Evolutionary conservation across 1,140 invertebrate species (phyloP), one percentile per base, ranked within the genome.

Genomic region (Caenorhabditis latens): DNA sequence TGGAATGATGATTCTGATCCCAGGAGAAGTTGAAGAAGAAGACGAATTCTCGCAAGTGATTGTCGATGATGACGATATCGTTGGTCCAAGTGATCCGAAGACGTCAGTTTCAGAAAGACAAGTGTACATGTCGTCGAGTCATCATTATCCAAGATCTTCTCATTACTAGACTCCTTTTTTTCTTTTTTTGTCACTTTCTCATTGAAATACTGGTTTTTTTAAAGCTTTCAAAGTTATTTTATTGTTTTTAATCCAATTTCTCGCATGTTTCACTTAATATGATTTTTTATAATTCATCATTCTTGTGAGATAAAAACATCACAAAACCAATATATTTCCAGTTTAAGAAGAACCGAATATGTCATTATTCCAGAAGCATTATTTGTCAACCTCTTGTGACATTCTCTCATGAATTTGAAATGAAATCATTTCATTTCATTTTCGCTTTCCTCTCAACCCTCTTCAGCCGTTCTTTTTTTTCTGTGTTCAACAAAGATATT

Each of bases 1-100:
- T 50, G 71, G n/a, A 50, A 79, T 79, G 71, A 50, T 50, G 43
- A 50, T 79, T 50, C 46, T 79, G 46, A 79, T 79, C 46, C 71
- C 71, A 11, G 71, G 11, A 79, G 46, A 4, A 48, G 71, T 7
- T 13, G 71, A 50, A 24, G 71, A 79, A n/a, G 65, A 71, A 2
- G 65, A 71, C 14, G 65, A 21, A 71, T 71, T 46, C 42, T 8
- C 40, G 19, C n/a, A 32, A 19, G 65, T 71, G 2, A 32, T 71
- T 46, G 65, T 32, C 46, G 71, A 42, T 14, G 71, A 79, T 50
- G 71, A 79, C 13, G 67, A 46, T 1, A 46, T 75, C 5, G 67
- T 46, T 19, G 67, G 14, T 42, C 42, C 11, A 48, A 16, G 19
- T 75, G 67, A 16, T 46, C 13, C 16, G n/a, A 21, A 67, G 63